Evolutionary conservation across 1,140 invertebrate species (phyloP).

Genomic region (Chrysoperla carnea): DNA sequence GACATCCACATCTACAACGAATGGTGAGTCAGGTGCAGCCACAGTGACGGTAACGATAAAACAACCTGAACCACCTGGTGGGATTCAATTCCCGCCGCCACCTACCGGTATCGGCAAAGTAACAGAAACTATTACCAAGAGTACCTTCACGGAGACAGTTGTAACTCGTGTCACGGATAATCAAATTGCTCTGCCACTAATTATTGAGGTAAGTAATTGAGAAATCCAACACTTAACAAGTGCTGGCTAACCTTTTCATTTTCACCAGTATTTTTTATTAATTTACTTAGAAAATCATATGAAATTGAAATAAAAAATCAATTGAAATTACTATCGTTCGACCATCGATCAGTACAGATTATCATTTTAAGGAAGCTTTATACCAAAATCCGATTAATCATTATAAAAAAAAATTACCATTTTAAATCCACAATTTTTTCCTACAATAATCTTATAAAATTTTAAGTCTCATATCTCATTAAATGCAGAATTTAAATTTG

Average conservation of each 20-base stretch:
- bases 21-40: constrained; percentile 23
- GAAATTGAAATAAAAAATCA: too few species aligned
- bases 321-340: too few species aligned
- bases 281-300: too few species aligned
- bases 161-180: constrained; percentile 86
- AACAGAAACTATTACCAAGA: constrained; percentile 86
- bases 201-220: constrained; percentile 59
- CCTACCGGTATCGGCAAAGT: constrained; percentile 66
- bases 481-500: too few species aligned
- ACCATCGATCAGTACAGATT: too few species aligned
- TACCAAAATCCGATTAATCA: too few species aligned
- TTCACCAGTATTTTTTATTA: too few species aligned
- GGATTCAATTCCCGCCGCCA: constrained; percentile 57
- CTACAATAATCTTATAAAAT: too few species aligned
- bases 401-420: too few species aligned
- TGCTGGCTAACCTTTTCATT: neutral
- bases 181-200: constrained; percentile 59
- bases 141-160: constrained; percentile 83
- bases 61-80: constrained; percentile 38
- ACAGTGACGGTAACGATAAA: constrained; percentile 54
- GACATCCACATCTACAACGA: constrained; percentile 15
- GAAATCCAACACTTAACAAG: neutral
- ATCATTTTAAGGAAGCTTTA: too few species aligned
- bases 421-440: too few species aligned
- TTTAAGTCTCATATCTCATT: too few species aligned